Conservation (phyloP, 2,888 invertebrate genomes). For the Helobdella robusta region DNA sequence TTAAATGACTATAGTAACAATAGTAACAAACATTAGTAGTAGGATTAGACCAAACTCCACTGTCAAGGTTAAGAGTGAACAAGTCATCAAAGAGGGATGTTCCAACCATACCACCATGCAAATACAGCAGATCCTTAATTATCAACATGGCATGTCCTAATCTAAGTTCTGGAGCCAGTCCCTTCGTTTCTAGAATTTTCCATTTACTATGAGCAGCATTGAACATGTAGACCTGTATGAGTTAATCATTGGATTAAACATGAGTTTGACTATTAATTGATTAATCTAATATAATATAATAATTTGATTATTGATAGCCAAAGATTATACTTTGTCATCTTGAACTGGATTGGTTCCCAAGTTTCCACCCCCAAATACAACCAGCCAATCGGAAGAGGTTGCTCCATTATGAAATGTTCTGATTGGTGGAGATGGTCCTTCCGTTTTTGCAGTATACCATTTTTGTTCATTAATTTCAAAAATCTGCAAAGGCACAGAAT, state of each 20-base stretch:
- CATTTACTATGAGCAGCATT: slow-evolving; percentile 40
- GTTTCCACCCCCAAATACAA: slow-evolving; percentile 47
- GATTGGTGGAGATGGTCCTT: slow-evolving; percentile 39
- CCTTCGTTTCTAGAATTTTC: slow-evolving; percentile 40
- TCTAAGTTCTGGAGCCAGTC: slow-evolving; percentile 45
- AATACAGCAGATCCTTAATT: slow-evolving; percentile 40
- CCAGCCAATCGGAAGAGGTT: slow-evolving; percentile 40
- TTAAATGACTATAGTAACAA: too few relatives aligned
- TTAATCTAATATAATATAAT: neutral
- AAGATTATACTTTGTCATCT: slow-evolving; percentile 34
- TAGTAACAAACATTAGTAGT: too few relatives aligned
- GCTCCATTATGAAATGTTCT: slow-evolving; percentile 44
- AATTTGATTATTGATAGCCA: neutral
- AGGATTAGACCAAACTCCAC: slow-evolving; percentile 42
- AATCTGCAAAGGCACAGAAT: slow-evolving; percentile 45
- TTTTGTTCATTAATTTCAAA: slow-evolving; percentile 38
- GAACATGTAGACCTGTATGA: slow-evolving; percentile 43
- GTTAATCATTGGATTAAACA: neutral
- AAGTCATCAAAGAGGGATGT: slow-evolving; percentile 47
- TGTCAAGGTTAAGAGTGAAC: slow-evolving; percentile 44
- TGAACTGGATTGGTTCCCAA: slow-evolving; percentile 44
- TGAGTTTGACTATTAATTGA: neutral
- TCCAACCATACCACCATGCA: slow-evolving; percentile 47
- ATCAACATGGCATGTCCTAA: slow-evolving; percentile 47
- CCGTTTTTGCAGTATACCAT: slow-evolving; percentile 36